These are phyloP conservation scores for Tetragnatha versicolor DNA, from an alignment of 1,140 invertebrate genomes.

Conservation along the genomic window DNA sequence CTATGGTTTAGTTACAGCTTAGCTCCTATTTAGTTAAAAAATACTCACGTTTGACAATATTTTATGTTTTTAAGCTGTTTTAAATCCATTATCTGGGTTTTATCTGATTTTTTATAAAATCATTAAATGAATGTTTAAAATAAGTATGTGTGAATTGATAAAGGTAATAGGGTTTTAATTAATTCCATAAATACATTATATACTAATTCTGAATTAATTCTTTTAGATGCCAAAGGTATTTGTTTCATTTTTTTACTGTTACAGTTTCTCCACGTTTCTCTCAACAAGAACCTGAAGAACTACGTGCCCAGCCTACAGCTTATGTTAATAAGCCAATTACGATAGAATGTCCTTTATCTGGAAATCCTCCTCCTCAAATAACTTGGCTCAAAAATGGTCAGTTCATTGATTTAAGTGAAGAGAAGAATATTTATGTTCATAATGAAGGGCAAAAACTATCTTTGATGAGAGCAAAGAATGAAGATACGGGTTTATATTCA, in stretches of 20 bases:
- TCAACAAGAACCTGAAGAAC: conserved; percentile 35
- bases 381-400: conserved; percentile 95
- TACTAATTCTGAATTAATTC: background rate
- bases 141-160: too few species aligned
- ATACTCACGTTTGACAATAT: too few species aligned
- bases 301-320: background rate
- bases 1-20: too few species aligned
- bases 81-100: too few species aligned
- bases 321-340: conserved; percentile 66
- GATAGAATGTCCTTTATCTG: conserved; percentile 74
- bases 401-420: conserved; percentile 64
- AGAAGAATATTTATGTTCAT: conserved; percentile 61
- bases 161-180: background rate
- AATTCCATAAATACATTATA: background rate
- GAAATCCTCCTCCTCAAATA: conserved; percentile 88
- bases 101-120: too few species aligned
- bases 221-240: background rate
- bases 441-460: conserved; percentile 65
- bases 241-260: conserved; percentile 8
- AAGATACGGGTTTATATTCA: conserved; percentile 91
- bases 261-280: conserved; percentile 28
- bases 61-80: too few species aligned
- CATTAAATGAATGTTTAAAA: too few species aligned
- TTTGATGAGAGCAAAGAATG: conserved; percentile 81
- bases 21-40: too few species aligned